Base-by-base conservation (phyloP, 2,888 invertebrate genomes). In the Globia sparganii region DNA sequence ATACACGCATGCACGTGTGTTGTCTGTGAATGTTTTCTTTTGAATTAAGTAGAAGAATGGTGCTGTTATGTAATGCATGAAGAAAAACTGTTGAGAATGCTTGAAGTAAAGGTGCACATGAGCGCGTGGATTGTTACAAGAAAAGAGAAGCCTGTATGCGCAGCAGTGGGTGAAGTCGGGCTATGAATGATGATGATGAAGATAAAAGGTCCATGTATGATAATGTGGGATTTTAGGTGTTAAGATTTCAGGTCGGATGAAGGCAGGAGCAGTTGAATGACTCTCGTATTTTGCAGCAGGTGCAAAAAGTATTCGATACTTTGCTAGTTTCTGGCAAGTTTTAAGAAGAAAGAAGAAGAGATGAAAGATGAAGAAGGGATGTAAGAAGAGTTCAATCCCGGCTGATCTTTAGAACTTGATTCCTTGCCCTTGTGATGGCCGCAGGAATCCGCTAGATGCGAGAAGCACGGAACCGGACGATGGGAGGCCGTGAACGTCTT, bases 61-160 rank as follows among this genome's bases (percentile, higher is more conserved):
- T 21, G 31, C 9, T 31, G 21, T 34, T 61, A 31, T 34, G 11
- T 61, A 5, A 31, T 5, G n/a, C 2, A 58, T 28, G 31, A 0
- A 25, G 65, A 8, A n/a, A 40, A 53, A 37, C 65, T 77, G 43
- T 69, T 69, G 40, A 62, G 8, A 46, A 56, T 70, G 62, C 25
- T 70, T 46, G 15, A 40, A 61, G 25, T n/a, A 13, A 64, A 40
- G 15, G 4, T 37, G 13, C 13, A 34, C 15, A 34, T 62, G 2
- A 28, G 58, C 15, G 2, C 15, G 6, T 28, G 6, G 58, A 58
- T 58, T 6, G 6, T 2, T 0, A 28, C 6, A 58, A 28, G 15
- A 18, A 28, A 28, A 28, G 15, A 28, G 15, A 15, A 28, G 58
- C 15, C 58, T 58, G 2, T 6, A 15, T 15, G 15, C n/a, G n/a